phyloP scores from a whole-genome alignment of 2,113 vertebrate species.

The Corydoras maculifer region DNA sequence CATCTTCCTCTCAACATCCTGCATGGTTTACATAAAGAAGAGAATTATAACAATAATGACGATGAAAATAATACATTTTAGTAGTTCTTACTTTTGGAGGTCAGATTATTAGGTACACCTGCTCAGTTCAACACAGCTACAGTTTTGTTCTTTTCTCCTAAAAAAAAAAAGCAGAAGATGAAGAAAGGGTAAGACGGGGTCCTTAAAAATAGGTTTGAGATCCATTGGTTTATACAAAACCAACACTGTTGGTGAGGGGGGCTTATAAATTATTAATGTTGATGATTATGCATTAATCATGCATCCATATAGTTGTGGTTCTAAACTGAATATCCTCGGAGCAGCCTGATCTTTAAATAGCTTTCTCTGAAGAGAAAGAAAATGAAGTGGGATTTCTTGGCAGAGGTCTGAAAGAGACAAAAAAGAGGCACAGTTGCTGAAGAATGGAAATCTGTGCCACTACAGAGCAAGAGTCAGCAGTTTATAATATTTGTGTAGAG shows the following conservation, averaged over 20 bases:
- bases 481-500: too few relatives aligned
- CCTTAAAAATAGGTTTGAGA: not conserved
- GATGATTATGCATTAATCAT: slow-evolving; percentile 53
- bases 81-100: too few relatives aligned
- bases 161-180: too few relatives aligned
- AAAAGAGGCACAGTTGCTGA: not conserved
- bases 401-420: slow-evolving; percentile 13
- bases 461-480: too few relatives aligned
- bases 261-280: slow-evolving; percentile 51
- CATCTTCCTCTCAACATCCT: too few relatives aligned
- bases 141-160: too few relatives aligned
- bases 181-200: not conserved
- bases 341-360: slow-evolving; percentile 38
- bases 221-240: not conserved
- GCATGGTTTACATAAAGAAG: too few relatives aligned
- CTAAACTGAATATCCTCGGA: slow-evolving; percentile 48
- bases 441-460: too few relatives aligned
- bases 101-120: too few relatives aligned
- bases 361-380: slow-evolving; percentile 34
- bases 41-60: too few relatives aligned
- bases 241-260: slow-evolving; percentile 17
- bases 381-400: slow-evolving; percentile 32
- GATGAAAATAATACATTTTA: too few relatives aligned
- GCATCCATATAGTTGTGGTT: slow-evolving; percentile 44
- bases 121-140: too few relatives aligned